phyloP scores from a whole-genome alignment of 2,888 invertebrate genomes.

The Epistrophe grossulariae region DNA sequence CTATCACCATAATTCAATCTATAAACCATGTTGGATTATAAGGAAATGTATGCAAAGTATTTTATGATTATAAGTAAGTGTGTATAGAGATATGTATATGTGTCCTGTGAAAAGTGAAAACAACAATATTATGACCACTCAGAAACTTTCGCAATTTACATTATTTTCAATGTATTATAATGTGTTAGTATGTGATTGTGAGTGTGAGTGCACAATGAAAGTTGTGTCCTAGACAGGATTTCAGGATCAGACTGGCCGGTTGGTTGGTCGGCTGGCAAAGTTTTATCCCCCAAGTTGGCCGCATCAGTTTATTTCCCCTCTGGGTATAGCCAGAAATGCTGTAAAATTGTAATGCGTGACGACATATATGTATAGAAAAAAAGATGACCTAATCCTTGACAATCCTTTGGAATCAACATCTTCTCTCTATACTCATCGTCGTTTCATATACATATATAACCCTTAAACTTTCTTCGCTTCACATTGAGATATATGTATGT shows the following conservation, averaged over 20 bases:
- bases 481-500: conserved; percentile 26
- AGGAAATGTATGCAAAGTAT: conserved; percentile 67
- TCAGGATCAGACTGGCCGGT: neutral
- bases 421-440: conserved; percentile 39
- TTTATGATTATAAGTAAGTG: conserved; percentile 2
- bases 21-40: conserved; percentile 72
- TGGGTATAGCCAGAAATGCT: neutral
- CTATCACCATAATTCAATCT: conserved; percentile 72
- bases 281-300: conserved; percentile 40
- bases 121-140: conserved; percentile 71
- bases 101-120: conserved; percentile 65
- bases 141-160: conserved; percentile 67
- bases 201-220: conserved; percentile 27
- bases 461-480: conserved; percentile 24
- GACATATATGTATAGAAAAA: conserved; percentile 51
- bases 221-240: conserved; percentile 34
- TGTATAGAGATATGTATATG: neutral
- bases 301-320: conserved; percentile 35
- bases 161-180: conserved; percentile 13
- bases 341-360: conserved; percentile 63
- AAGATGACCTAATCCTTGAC: conserved; percentile 74
- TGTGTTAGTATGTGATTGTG: neutral
- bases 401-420: conserved; percentile 40
- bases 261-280: neutral
- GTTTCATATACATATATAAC: neutral